Evolutionary conservation across 2,113 vertebrate genomes (phyloP).

Genomic region (Emydocephalus ijimae): DNA sequence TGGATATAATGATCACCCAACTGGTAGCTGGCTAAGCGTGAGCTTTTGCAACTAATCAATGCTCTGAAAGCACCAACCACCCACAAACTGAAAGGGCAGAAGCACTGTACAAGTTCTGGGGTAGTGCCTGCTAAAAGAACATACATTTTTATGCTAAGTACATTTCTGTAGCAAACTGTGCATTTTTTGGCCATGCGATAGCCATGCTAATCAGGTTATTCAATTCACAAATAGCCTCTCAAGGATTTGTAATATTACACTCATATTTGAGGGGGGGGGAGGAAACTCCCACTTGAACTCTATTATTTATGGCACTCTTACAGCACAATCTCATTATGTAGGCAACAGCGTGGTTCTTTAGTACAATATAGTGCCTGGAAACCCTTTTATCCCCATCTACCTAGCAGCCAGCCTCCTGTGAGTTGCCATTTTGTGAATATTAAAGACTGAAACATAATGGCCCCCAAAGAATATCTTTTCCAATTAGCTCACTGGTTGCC

Average conservation of each 20-base stretch:
- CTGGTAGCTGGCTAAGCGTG: background rate
- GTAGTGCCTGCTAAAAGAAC: background rate
- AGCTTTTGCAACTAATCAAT: background rate
- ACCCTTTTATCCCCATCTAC: slow-evolving; percentile 25
- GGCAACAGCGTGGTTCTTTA: slow-evolving; percentile 42
- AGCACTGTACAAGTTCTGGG: background rate
- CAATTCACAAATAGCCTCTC: slow-evolving; percentile 42
- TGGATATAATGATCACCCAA: too few relatives aligned
- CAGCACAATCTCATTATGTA: slow-evolving; percentile 30
- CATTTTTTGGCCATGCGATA: slow-evolving; percentile 41
- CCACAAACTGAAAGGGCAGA: background rate
- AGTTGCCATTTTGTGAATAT: slow-evolving; percentile 58
- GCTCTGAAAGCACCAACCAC: background rate
- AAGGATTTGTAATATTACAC: slow-evolving; percentile 56
- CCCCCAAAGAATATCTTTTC: slow-evolving; percentile 63
- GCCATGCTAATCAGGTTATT: slow-evolving; percentile 46
- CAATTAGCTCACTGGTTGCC: slow-evolving; percentile 68
- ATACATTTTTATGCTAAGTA: background rate
- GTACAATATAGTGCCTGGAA: slow-evolving; percentile 24
- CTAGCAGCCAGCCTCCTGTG: slow-evolving; percentile 49
- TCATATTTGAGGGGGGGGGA: slow-evolving; percentile 22
- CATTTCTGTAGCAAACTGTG: slow-evolving; percentile 20
- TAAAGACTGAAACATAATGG: slow-evolving; percentile 59
- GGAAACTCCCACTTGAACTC: slow-evolving; percentile 48
- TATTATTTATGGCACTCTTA: slow-evolving; percentile 41